Base-by-base conservation (phyloP, 2,888 invertebrate genomes). In the Nysson spinosus region DNA sequence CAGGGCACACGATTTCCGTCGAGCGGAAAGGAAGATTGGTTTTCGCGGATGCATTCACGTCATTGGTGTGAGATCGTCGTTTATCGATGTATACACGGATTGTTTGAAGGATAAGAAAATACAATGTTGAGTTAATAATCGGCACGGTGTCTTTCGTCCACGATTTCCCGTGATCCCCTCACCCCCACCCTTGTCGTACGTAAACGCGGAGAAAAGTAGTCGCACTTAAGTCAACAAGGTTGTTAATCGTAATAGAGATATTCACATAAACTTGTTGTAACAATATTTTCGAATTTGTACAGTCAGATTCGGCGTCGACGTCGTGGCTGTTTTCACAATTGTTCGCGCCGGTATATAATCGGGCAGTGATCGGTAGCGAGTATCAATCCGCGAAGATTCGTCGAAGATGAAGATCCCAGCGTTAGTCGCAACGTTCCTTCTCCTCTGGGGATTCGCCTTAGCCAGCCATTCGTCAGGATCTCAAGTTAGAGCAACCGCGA, bases 361-460 rank as follows among this genome's bases (percentile, higher is more conserved):
- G 49, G 14, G 5, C 26, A 5, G 1, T 11, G 16, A 7, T 7
- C 14, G 32, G 16, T 30, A 32, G n/a, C 37, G 19, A 42, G 52
- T 39, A 70, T 68, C 69, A 70, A 70, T 70, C 50, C 50, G 62
- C 69, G 64, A 64, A 69, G 55, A 46, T 43, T 39, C 62, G 67
- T 68, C 63, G 63, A 70, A 70, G 56, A 70, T 70, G 69, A 70
- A 70, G 67, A 70, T 70, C 51, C 64, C 64, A 70, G 52, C 49
- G 52, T 26, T 68, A 55, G 30, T 68, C 42, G 60, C 44, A 32
- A 44, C 63, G 34, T 55, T 51, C 49, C 67, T 70, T 30, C 51
- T 64, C n/a, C 12, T 58, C 12, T 64, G 63, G 60, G 67, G 69
- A 6, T 26, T 56, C 17, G 60, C 50, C 46, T 42, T 60, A 7